These are phyloP conservation scores for Remorina albescens DNA, from an alignment of 2,797 vertebrate species.

Conservation along the genomic window DNA sequence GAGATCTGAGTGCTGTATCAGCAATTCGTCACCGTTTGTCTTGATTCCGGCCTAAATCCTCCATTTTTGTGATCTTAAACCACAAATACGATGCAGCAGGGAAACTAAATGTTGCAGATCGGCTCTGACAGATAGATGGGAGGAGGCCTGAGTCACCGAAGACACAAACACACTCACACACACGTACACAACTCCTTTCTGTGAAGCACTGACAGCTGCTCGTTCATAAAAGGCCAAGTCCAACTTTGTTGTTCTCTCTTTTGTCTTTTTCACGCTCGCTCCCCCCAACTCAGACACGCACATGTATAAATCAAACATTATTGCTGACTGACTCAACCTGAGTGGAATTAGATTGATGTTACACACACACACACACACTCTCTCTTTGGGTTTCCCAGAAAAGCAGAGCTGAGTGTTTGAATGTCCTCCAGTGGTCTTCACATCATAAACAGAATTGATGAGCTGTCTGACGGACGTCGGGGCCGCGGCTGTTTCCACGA, in stretches of 20 bases:
- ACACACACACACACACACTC: background rate
- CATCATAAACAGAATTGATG: constrained; percentile 39
- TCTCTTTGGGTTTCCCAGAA: constrained; percentile 41
- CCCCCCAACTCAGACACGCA: constrained; percentile 19
- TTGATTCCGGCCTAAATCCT: background rate
- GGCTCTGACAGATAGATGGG: background rate
- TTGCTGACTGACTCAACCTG: constrained; percentile 28
- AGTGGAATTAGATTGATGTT: constrained; percentile 23
- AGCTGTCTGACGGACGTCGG: constrained; percentile 23
- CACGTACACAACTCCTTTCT: background rate
- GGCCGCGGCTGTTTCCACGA: background rate
- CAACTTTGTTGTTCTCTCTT: constrained; percentile 19
- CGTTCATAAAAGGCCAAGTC: background rate
- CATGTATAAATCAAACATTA: constrained; percentile 27
- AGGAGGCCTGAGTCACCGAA: constrained; percentile 38
- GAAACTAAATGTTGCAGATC: background rate
- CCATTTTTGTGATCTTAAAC: constrained; percentile 1
- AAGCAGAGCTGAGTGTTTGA: constrained; percentile 32
- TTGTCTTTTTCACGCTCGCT: constrained; percentile 32
- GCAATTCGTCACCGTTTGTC: background rate
- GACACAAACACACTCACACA: constrained; percentile 18
- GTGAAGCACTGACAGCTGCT: constrained; percentile 29
- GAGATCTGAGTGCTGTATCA: background rate
- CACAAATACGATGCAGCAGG: background rate
- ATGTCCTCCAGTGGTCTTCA: constrained; percentile 28